Percentiles rank a stretch among this genome's conserved stretches.
phyloP scores from a whole-genome alignment of 2,888 invertebrate species.

The Heliconius hortense region DNA sequence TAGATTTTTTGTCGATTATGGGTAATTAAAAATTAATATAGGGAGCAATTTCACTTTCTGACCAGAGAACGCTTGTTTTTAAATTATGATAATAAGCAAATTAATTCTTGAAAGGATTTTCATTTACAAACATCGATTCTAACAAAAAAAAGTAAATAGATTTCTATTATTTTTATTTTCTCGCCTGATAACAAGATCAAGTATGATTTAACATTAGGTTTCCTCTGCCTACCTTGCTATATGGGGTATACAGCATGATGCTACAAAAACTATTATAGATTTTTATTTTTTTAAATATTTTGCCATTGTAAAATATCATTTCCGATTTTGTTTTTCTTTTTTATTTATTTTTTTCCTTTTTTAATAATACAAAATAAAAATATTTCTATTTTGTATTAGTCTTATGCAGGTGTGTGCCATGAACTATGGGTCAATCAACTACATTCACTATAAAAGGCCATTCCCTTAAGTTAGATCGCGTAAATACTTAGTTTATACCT shows the following conservation, averaged over 20 bases:
- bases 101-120: not conserved
- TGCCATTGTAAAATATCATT: not conserved
- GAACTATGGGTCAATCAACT: constrained; percentile 34
- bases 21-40: no score
- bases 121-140: not conserved
- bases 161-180: no score
- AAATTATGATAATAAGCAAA: not conserved
- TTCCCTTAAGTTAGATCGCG: not conserved
- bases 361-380: not conserved
- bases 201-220: no score
- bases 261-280: no score
- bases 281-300: not conserved
- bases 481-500: constrained; percentile 8
- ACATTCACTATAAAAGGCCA: constrained; percentile 29
- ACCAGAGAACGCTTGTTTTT: not conserved
- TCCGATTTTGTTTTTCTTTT: not conserved
- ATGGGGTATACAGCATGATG: no score
- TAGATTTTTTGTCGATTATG: no score
- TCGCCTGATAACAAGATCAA: no score
- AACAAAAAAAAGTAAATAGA: not conserved
- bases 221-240: no score
- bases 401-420: constrained; percentile 12
- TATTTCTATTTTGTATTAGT: constrained; percentile 5
- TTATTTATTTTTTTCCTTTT: not conserved
- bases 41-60: not conserved